Conservation (phyloP, 2,888 invertebrate species). For the Lepidocyrtinus sp. region DNA sequence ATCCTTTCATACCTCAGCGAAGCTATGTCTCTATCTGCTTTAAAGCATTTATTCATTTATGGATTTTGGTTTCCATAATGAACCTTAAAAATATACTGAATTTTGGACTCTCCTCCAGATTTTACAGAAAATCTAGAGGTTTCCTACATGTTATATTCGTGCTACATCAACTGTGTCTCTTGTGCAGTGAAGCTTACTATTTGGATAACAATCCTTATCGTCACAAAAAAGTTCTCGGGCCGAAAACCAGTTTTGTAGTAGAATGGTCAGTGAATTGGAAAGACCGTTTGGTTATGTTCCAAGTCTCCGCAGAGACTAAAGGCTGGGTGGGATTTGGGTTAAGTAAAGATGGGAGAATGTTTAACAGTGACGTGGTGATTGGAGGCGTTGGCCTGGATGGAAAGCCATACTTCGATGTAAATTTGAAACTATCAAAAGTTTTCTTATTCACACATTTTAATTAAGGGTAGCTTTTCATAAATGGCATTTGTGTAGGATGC, state of each 20-base stretch:
- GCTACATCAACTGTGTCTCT: constrained; percentile 8
- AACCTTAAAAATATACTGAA: background rate
- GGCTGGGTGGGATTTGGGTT: constrained; percentile 43
- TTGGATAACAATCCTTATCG: constrained; percentile 43
- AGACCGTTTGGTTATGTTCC: constrained; percentile 21
- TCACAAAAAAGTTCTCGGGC: constrained; percentile 38
- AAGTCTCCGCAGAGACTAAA: constrained; percentile 42
- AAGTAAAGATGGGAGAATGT: constrained; percentile 33
- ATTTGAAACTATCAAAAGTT: background rate
- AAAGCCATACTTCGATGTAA: constrained; percentile 51
- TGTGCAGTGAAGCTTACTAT: constrained; percentile 34
- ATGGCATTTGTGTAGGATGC: constrained; percentile 29
- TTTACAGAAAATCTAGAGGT: background rate
- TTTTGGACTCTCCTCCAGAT: background rate
- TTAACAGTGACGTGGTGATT: constrained; percentile 30
- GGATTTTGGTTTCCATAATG: constrained; percentile 6
- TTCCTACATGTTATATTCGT: constrained; percentile 11
- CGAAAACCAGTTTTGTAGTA: constrained; percentile 30
- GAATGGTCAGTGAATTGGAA: constrained; percentile 46
- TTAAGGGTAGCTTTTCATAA: background rate
- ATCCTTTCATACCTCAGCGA: too few relatives aligned
- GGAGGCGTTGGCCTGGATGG: constrained; percentile 39
- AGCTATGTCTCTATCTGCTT: too few relatives aligned
- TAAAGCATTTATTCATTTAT: too few relatives aligned
- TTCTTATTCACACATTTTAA: background rate